A percentile compares a stretch with the other conserved stretches of the same genome.
Conservation (phyloP, 2,888 invertebrate genomes). For the Thymelicus sylvestris region DNA sequence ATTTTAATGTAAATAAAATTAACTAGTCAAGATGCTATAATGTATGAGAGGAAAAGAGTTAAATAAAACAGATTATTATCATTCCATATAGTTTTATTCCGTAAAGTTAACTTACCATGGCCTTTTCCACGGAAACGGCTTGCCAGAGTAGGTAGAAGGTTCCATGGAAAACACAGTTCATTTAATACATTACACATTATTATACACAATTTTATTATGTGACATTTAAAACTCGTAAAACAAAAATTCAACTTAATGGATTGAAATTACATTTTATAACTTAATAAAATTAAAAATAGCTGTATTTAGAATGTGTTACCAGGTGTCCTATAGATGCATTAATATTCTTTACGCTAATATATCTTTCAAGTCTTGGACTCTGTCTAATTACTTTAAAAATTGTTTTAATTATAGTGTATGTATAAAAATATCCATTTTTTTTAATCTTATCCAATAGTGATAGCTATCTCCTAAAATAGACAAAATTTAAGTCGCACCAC, state of each 20-base stretch:
- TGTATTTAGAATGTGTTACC: conserved; percentile 33
- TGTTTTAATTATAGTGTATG: conserved; percentile 17
- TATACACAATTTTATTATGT: conserved; percentile 52
- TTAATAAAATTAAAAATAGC: conserved; percentile 39
- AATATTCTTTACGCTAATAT: not conserved
- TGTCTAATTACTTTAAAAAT: not conserved
- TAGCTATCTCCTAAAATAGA: conserved; percentile 1
- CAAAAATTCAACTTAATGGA: conserved; percentile 24
- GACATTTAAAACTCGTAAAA: conserved; percentile 39
- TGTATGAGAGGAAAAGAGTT: conserved; percentile 26
- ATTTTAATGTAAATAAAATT: conserved; percentile 43
- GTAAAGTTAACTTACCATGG: conserved; percentile 78
- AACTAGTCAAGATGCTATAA: conserved; percentile 41
- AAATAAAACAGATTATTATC: conserved; percentile 54
- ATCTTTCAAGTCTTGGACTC: no score
- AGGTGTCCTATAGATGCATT: conserved; percentile 2
- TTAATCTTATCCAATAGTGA: conserved; percentile 5
- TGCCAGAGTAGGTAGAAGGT: conserved; percentile 77
- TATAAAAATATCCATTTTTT: conserved; percentile 25
- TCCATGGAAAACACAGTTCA: conserved; percentile 80
- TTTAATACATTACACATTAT: conserved; percentile 71
- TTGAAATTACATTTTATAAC: conserved; percentile 39
- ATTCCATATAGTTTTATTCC: conserved; percentile 68
- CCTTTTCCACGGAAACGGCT: conserved; percentile 76
- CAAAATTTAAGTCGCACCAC: conserved; percentile 5